Conservation (phyloP, 1,140 invertebrate species). For the Fopius arisanus region DNA sequence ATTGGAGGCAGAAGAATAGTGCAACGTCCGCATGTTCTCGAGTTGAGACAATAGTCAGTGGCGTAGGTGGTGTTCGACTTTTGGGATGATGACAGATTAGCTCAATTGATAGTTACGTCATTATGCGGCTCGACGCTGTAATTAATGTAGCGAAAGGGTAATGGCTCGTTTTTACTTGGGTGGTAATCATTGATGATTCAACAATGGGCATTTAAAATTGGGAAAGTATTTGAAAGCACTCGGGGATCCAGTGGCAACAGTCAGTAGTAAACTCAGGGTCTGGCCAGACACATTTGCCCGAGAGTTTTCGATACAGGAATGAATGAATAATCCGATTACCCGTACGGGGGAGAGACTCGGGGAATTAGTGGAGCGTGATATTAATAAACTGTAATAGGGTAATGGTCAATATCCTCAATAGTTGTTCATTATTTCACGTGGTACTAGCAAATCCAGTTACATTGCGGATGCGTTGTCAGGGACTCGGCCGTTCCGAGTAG, state of each 20-base stretch:
- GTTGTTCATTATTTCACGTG: not conserved
- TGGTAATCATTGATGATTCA: not conserved
- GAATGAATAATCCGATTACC: not conserved
- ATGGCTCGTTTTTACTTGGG: not conserved
- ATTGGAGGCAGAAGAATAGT: conserved; percentile 19
- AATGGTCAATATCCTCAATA: not conserved
- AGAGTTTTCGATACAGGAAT: not conserved
- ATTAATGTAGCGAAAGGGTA: not conserved
- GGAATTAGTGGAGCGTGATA: not conserved
- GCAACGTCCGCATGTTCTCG: conserved; percentile 34
- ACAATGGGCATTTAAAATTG: not conserved
- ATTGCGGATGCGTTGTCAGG: conserved; percentile 45
- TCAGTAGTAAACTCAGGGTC: conserved; percentile 22
- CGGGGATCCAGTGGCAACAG: not conserved
- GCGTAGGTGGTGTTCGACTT: conserved; percentile 39
- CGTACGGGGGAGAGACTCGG: not conserved
- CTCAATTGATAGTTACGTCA: not conserved
- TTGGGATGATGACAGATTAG: not conserved
- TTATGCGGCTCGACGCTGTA: not conserved
- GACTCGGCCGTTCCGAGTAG: conserved; percentile 5
- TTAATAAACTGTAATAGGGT: not conserved
- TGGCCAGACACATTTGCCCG: not conserved
- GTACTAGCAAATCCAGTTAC: conserved; percentile 30
- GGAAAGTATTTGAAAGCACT: not conserved
- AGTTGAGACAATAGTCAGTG: conserved; percentile 35